Evolutionary conservation across 2,113 vertebrate species (phyloP).

Genomic region (Phoxinus phoxinus): DNA sequence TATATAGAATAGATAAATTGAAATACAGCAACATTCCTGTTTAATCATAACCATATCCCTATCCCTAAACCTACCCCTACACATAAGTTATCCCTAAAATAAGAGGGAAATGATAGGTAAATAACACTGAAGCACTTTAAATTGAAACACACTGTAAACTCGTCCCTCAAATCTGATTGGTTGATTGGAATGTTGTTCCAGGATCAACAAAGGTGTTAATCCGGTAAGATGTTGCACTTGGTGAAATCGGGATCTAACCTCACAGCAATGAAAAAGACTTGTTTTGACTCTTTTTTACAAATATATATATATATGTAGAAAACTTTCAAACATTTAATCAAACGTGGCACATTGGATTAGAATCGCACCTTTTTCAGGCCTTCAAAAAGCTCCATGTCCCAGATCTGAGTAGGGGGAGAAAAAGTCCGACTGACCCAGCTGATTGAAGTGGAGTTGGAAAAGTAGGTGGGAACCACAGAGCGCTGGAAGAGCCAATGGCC

Average conservation of each 20-base stretch:
- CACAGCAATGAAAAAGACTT: background rate
- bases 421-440: constrained; percentile 51
- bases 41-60: too few relatives aligned
- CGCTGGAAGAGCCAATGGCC: constrained; percentile 32
- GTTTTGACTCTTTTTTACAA: background rate
- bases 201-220: too few relatives aligned
- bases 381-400: constrained; percentile 37
- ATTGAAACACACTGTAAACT: too few relatives aligned
- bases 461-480: constrained; percentile 43
- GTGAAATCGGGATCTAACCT: background rate
- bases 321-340: background rate
- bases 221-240: too few relatives aligned
- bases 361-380: background rate
- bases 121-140: too few relatives aligned
- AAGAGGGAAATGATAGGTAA: too few relatives aligned
- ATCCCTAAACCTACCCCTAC: too few relatives aligned
- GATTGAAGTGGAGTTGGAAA: constrained; percentile 46
- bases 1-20: too few relatives aligned
- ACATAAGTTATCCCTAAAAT: too few relatives aligned
- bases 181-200: too few relatives aligned
- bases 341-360: background rate
- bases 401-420: constrained; percentile 15
- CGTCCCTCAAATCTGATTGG: too few relatives aligned
- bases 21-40: too few relatives aligned
- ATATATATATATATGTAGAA: background rate